Base-by-base conservation (phyloP, 2,797 vertebrate genomes). In the Helostoma temminkii region DNA sequence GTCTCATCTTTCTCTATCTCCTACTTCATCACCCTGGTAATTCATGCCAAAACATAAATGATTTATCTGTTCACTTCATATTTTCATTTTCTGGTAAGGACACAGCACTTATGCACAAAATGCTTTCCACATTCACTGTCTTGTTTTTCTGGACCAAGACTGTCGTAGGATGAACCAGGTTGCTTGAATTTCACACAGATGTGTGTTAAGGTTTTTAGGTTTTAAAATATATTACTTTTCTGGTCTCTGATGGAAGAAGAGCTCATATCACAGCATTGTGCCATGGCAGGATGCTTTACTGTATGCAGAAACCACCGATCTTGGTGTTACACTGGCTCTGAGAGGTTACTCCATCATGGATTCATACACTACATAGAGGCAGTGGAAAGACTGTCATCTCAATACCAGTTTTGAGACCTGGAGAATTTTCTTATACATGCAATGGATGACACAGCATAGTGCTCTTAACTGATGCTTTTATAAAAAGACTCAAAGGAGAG, bases 91-190 rank as follows among this genome's bases (percentile, higher is more conserved):
- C 78, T 76, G 80, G 66, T 75, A 80, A 87, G 78, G 89, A 92
- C 88, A 86, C 79, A 64, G 88, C 87, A 91, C 87, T 93, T 93
- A 93, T 93, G 93, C 91, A 93, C 89, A 88, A 92, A 92, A 89
- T 84, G 83, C 87, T 92, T 93, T 93, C 87, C 85, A 87, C 66
- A 41, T 81, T 87, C 86, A 86, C 84, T 72, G 80, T 87, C 83
- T 90, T 82, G 82, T 84, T 82, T n/a, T 80, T 87, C 70, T 87
- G 65, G 70, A 80, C 84, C 73, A 72, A 83, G 87, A 83, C 85
- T 69, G 85, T 25, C 22, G 52, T 80, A 82, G 79, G 86, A 77
- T 81, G 85, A 88, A 85, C 72, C 80, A 78, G 83, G 81, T 88
- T 77, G 77, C 76, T 87, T 72, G 73, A 85, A 75, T 88, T 91